Base-by-base conservation (phyloP, 2,888 invertebrate species). In the Hypena proboscidalis region DNA sequence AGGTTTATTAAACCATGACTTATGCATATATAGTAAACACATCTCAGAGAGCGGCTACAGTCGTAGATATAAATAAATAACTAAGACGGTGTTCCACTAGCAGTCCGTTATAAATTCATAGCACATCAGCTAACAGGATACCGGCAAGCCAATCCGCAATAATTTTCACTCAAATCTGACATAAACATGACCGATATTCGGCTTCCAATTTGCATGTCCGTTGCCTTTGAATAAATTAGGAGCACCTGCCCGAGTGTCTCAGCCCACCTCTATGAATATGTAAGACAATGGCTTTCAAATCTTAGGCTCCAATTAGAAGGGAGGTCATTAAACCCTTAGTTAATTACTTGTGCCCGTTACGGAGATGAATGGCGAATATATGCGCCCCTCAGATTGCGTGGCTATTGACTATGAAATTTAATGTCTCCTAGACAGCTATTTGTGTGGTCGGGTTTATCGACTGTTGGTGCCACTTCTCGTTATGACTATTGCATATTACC, bases 151-250 rank as follows among this genome's bases (percentile, higher is more conserved):
- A 77, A 81, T 84, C 75, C 83, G 83, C 85, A 85, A 89, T 86
- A 88, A 90, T 84, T 90, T 87, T 80, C 80, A 76, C 82, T 77
- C 78, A 86, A 88, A 87, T 87, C 86, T 88, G 89, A 90, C 90
- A 67, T 79, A 80, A 83, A 88, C 90, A 90, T 90, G 90, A 88
- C 90, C 89, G 88, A 90, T 90, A 90, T 89, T 86, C 87, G 71
- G 73, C 86, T 70, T 72, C 70, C 81, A 83, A 90, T 90, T 90
- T 90, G 90, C 90, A 90, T 89, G 90, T 82, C 87, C 85, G 85
- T 79, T 80, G 77, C 74, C 80, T 74, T 61, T 88, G 90, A 90
- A 90, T 90, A 90, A 88, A 83, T 90, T 87, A 89, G 60, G 76
- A 66, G 71, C 80, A 88, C 84, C 85, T 89, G 85, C 78, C 83